Base-by-base conservation (phyloP, 2,113 vertebrate species). In the Anser cygnoides region DNA sequence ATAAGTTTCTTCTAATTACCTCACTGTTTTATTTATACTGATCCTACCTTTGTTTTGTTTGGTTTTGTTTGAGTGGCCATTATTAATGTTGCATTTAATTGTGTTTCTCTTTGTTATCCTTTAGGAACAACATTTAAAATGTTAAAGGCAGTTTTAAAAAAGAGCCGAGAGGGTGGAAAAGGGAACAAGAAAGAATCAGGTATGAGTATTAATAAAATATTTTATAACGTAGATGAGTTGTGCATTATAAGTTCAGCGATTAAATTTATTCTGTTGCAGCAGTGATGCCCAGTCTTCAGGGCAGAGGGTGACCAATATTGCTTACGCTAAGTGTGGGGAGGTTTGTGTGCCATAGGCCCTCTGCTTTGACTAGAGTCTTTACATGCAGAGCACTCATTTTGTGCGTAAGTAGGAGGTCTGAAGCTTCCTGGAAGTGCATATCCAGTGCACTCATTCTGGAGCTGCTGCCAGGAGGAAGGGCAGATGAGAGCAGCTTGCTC, bases 121-220 rank as follows among this genome's bases (percentile, higher is more conserved):
- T 62, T 65, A 98, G 98, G 96, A 95, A 29, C 90, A 78, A 54
- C 95, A 19, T 83, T 44, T 95, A 97, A 97, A 96, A 99, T 99
- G 99, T 98, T 99, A 97, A 99, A 99, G 97, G 98, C 99, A 9
- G 99, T 99, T 97, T 97, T 99, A 89, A 99, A 99, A 98, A 99
- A 99, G 98, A 99, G 98, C 98, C 98, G 99, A 97, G 99, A 99
- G 78, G 98, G 99, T 95, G 98, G 98, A 96, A 99, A 99, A 95
- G 98, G 98, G 81, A 98, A 94, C 98, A 99, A 98, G 96, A 99
- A 99, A 93, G 99, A 99, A 71, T 59, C 99, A 97, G 99, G 99
- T 99, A 98, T 87, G 98, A 97, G 21, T 33, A 22, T 80, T 84
- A 37, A 7, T 76, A 19, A 6, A 0, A 6, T 78, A 43, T 59